A percentile compares a stretch with the other conserved stretches of the same genome.
These are phyloP conservation scores for Danaus plexippus DNA, from an alignment of 1,140 invertebrate genomes.

Conservation along the genomic window DNA sequence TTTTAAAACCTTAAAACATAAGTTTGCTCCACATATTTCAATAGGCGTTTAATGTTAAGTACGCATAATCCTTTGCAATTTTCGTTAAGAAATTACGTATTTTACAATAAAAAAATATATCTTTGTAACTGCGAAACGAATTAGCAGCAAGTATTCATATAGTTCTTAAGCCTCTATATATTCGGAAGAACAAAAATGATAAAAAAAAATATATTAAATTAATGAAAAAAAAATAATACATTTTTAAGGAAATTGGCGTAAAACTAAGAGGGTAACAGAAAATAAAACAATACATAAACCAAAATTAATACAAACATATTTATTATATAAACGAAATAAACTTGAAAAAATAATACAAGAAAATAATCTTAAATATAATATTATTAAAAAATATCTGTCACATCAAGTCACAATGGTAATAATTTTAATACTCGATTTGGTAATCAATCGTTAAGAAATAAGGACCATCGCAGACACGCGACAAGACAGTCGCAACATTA, in stretches of 20 bases:
- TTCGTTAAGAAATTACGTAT: slow-evolving; percentile 5
- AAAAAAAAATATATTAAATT: slow-evolving; percentile 3
- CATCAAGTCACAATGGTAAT: slow-evolving; percentile 5
- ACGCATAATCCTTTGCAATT: too few species aligned
- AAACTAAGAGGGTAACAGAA: slow-evolving; percentile 17
- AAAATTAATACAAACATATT: slow-evolving; percentile 40
- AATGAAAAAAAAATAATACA: neutral
- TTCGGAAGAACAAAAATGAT: slow-evolving; percentile 1
- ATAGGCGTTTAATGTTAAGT: slow-evolving; percentile 3
- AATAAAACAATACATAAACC: slow-evolving; percentile 22
- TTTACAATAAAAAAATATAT: neutral
- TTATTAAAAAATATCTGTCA: slow-evolving; percentile 9
- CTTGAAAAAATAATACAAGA: slow-evolving; percentile 38
- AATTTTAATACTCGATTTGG: slow-evolving; percentile 15
- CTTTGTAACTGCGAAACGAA: too few species aligned
- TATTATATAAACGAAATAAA: slow-evolving; percentile 52
- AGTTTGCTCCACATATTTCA: neutral
- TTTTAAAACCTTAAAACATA: slow-evolving; percentile 1
- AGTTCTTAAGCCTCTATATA: too few species aligned
- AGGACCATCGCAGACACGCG: slow-evolving; percentile 1
- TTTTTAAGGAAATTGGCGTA: too few species aligned
- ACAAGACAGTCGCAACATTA: slow-evolving; percentile 3
- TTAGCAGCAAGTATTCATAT: too few species aligned
- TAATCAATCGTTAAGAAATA: neutral
- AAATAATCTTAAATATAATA: slow-evolving; percentile 32